phyloP scores from a whole-genome alignment of 2,888 invertebrate genomes.

The Tolmerus cingulatus region DNA sequence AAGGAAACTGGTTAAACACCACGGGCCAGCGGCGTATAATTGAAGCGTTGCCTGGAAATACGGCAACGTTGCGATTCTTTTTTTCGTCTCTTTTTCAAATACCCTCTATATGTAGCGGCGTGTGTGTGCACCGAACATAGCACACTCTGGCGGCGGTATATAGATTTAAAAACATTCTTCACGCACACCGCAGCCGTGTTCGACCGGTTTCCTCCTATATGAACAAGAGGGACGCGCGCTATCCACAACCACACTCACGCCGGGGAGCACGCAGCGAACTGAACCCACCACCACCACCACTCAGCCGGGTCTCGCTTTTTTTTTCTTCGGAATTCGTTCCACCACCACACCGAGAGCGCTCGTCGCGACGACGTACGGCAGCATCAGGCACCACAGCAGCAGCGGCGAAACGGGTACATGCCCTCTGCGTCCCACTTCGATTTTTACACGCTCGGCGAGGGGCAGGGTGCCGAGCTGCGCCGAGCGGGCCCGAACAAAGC shows the following conservation, averaged over 20 bases:
- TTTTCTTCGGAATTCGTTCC: slow-evolving; percentile 34
- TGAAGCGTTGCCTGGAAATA: slow-evolving; percentile 47
- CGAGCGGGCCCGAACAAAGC: slow-evolving; percentile 40
- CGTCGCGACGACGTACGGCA: background rate
- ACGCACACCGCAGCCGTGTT: slow-evolving; percentile 39
- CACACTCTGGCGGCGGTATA: background rate
- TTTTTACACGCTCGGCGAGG: slow-evolving; percentile 22
- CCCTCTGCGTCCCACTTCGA: slow-evolving; percentile 47
- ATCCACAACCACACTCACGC: background rate
- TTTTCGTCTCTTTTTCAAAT: background rate
- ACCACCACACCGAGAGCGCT: background rate
- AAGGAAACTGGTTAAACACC: slow-evolving; percentile 49
- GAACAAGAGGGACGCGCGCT: slow-evolving; percentile 48
- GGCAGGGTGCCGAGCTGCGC: slow-evolving; percentile 22
- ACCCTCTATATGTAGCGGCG: background rate
- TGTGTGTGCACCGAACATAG: background rate
- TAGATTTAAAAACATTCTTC: slow-evolving; percentile 35
- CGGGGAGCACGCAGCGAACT: slow-evolving; percentile 6
- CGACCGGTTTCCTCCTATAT: slow-evolving; percentile 48
- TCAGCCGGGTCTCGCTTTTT: background rate
- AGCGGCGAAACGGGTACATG: slow-evolving; percentile 41
- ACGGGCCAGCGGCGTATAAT: slow-evolving; percentile 44
- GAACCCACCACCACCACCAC: background rate
- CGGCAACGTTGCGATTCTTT: slow-evolving; percentile 66
- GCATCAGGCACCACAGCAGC: background rate